Evolutionary conservation across 1,140 invertebrate genomes (phyloP), one percentile per base, ranked within the genome.

Genomic region (Ceratosolen fusciceps): DNA sequence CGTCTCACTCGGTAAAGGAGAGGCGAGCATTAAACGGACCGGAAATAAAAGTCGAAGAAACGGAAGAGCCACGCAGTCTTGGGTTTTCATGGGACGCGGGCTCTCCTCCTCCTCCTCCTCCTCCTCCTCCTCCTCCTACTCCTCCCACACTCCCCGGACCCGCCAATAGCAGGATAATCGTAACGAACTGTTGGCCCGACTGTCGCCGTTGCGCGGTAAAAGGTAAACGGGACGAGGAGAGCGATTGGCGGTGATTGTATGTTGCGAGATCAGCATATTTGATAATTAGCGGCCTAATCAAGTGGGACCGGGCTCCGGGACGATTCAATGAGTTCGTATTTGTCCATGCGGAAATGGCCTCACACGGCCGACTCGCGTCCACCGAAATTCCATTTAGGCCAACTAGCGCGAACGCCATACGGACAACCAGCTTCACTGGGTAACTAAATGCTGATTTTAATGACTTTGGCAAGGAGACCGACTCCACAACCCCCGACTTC

Each of bases 281-380:
- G 68, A 78, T 74, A 79, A 79, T 79, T 79, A 79, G 29, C 47
- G 54, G 70, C 37, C 39, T 60, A 74, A 67, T 67, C 71, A 71
- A 70, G 58, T 56, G 70, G 70, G 54, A 56, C 60, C 26, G 19
- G 10, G 29, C 34, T 24, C 34, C 29, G 47, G 37, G 68, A 72
- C 52, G 54, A 65, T 39, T 56, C 47, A 79, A 78, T 43, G 68
- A 62, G 43, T 72, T 10, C 29, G 54, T 78, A 65, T 72, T 72
- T 72, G 37, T 62, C 56, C 49, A 47, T 39, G 49, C 56, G 75
- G 62, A 78, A 78, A 72, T 78, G 24, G 43, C 9, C 65, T 74
- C 34, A 43, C 7, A 24, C 47, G 54, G n/a, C 2, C 52, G 2
- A 39, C 34, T 68, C 52, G 37, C 54, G 26, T 58, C 12, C 31